A percentile compares a stretch with the other conserved stretches of the same genome.
These are phyloP conservation scores for Papio anubis DNA, from an alignment of 2,113 vertebrate species.

Conservation along the genomic window DNA sequence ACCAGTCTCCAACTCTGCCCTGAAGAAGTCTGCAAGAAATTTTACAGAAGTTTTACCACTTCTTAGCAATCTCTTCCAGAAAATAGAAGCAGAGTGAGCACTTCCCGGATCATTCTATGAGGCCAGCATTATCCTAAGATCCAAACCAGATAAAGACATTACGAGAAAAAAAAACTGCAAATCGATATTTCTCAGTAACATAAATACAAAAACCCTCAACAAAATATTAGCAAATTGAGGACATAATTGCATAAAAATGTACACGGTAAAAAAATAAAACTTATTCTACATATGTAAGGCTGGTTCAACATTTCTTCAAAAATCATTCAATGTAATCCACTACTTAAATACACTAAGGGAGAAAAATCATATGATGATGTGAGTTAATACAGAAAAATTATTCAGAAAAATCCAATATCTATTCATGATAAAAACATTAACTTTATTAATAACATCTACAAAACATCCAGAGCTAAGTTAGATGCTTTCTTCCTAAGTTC, in stretches of 20 bases:
- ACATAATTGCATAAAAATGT: neutral
- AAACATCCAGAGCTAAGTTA: neutral
- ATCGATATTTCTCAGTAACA: neutral
- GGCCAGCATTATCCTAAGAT: neutral
- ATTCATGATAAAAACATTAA: neutral
- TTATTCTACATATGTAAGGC: neutral
- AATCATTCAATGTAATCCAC: neutral
- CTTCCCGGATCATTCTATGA: neutral
- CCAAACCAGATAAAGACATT: neutral
- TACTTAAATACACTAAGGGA: neutral
- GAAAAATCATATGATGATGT: neutral
- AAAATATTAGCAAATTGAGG: neutral
- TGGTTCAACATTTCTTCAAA: neutral
- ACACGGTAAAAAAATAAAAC: neutral
- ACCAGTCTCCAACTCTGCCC: neutral
- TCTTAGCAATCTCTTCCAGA: neutral
- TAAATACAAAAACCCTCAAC: neutral
- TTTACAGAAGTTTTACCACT: neutral
- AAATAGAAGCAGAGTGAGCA: neutral
- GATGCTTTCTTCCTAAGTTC: neutral
- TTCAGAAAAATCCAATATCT: neutral
- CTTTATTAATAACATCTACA: neutral
- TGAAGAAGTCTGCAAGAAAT: neutral
- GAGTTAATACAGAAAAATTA: neutral
- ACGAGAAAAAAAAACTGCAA: neutral